Conservation (phyloP, 2,888 invertebrate genomes). For the Neoitamus cyanurus region DNA sequence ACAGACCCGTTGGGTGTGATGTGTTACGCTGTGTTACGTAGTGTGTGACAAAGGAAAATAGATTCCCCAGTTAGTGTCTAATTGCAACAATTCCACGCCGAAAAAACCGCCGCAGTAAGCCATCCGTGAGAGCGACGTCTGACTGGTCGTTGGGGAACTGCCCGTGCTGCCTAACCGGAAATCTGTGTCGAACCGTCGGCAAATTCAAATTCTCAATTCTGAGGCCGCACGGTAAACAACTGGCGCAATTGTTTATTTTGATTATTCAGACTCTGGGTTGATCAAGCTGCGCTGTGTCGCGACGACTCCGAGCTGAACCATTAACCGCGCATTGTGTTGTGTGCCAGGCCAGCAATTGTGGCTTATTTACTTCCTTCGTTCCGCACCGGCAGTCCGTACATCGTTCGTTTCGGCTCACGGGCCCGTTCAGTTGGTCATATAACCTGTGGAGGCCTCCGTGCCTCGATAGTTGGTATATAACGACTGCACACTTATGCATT, state of each 20-base stretch:
- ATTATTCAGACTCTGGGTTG: background rate
- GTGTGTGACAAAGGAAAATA: background rate
- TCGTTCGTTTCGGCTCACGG: background rate
- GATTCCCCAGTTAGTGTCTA: background rate
- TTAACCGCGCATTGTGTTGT: background rate
- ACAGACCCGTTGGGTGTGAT: background rate
- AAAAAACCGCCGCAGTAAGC: background rate
- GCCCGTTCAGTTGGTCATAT: background rate
- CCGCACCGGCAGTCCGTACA: background rate
- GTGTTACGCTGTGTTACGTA: background rate
- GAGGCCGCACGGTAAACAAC: background rate
- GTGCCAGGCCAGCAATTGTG: background rate
- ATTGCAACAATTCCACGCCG: background rate
- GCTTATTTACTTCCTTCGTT: slow-evolving; percentile 21
- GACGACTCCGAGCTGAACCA: background rate
- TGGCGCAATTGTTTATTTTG: background rate
- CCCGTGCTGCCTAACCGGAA: background rate
- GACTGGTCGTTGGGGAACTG: background rate
- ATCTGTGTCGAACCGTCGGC: background rate
- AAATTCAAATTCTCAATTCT: background rate
- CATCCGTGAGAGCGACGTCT: background rate
- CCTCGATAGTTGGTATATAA: background rate
- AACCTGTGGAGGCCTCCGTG: too few relatives aligned
- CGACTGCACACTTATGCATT: background rate
- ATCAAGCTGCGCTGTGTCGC: background rate